Evolutionary conservation across 2,797 vertebrate species (phyloP), one percentile per base, ranked within the genome.

Genomic region (Hyperoplus lanceolatus): DNA sequence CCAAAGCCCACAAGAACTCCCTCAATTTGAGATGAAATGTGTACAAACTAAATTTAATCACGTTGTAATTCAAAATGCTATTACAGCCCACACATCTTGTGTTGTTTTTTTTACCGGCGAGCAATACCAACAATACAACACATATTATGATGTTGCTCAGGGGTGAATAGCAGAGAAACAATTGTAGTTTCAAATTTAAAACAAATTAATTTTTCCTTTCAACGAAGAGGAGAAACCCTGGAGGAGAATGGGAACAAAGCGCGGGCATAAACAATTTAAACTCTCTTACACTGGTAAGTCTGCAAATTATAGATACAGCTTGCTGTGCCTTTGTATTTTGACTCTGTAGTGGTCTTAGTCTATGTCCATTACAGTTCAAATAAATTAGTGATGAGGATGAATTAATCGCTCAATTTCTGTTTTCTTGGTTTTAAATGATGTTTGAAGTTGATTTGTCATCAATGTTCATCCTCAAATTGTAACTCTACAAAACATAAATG

Each of bases 131-230:
- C 77, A 80, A 46, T 64, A 66, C 50, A 41, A 48, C 68, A 70
- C 64, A 67, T 54, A 79, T 80, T 57, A 80, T 76, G 61, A 88
- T 89, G 87, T 88, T 90, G 79, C 69, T 82, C 48, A 82, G 71
- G 85, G 75, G 78, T 88, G 71, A 82, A 77, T 54, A 86, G 77
- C 77, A 80, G 53, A 38, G 78, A 77, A 58, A 77, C 51, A 29
- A 80, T 62, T 84, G 59, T 74, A 72, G 86, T 89, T 87, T 85
- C 59, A 83, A 82, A 90, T 91, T 87, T 72, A 84, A 83, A 86
- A 85, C 69, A 89, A 90, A 92, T 90, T 73, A 80, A 87, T 86
- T 84, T 85, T 83, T 55, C 29, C 65, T 78, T 72, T 79, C 59
- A 73, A 70, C 79, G 75, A 64, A 4, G 46, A 66, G 41, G 63